Base-by-base conservation (phyloP, 53 echinoderm and acorn worm species). In the Stichopus horrens region DNA sequence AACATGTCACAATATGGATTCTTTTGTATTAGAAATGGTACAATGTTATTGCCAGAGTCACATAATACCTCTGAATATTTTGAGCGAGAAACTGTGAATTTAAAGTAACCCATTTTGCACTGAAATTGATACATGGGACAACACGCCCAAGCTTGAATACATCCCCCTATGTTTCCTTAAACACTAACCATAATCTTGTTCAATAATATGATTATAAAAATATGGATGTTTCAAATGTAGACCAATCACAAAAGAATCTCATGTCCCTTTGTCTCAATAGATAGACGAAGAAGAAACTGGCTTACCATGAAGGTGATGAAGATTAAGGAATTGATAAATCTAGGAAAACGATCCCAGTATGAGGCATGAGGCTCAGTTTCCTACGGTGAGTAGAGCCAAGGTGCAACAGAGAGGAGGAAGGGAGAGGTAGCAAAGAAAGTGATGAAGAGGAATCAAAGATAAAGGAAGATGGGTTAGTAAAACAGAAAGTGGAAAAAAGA, bases 231-330 rank as follows among this genome's bases (percentile, higher is more conserved):
- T 67, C 11, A 14, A 14, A 14, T 67, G 3, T 67, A n/a, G 66
- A 11, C 68, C n/a, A n/a, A 14, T 67, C 68, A 11, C 11, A 67
- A 67, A 67, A 14, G 68, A 67, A n/a, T 18, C 23, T 23, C 16
- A 3, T 20, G 9, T 58, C 3, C 21, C 19, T 11, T 58, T 65
- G 58, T 0, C 21, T 9, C 21, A 84, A 0, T 6, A 84, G 8
- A 67, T 67, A 67, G 13, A 14, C 2, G 37, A 37, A 37, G 2
- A 4, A 67, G 1, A 67, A 14, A 23, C 5, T 8, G 76, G 85
- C 95, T 93, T 95, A 96, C 96, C 92, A 96, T 95, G 73, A 96
- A 96, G 8, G 90, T 11, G 21, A 96, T 89, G 55, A 91, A 75
- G 77, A 13, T 53, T 76, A 90, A 53, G 71, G 93, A 92, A 68